Evolutionary conservation across 92 coral and sea anemone genomes (phyloP), one percentile per base, ranked within the genome.

Genomic region (Galaxea fascicularis): DNA sequence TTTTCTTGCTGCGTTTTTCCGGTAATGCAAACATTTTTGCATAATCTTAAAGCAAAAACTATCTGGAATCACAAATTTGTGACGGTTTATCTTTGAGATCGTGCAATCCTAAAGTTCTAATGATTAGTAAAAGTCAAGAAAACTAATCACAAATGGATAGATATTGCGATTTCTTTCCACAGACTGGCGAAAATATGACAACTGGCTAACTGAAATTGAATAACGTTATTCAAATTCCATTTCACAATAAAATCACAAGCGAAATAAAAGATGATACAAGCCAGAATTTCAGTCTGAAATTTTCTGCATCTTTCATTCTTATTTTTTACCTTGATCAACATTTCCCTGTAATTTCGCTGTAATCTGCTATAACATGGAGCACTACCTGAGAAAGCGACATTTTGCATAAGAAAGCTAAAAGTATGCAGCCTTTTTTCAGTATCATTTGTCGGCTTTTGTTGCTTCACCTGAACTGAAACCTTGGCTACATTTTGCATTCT

Each of bases 21-120:
- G 47, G 21, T 49, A 17, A 30, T 12, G 2, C 28, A 12, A 30
- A 41, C 26, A 31, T 8, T 28, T 35, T 67, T 35, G 20, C 12
- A 27, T 67, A 60, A 60, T 60, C 30, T 22, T 60, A 8, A 25
- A 60, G 3, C 41, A 35, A 2, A 6, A 60, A 22, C 11, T 6
- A 26, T 21, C 66, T n/a, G n/a, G 10, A 60, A 21, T 9, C 24
- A 18, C 21, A 60, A 60, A 60, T 60, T 35, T 35, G 41, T 6
- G 24, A 3, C 22, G 22, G 15, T 44, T n/a, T 39, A 69, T 41
- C 52, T 41, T 20, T 5, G 52, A 53, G 74, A 69, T n/a, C 76
- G 45, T 14, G 76, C 76, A 47, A 71, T 22, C 76, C 76, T 46
- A 47, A 49, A 46, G 22, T 66, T 66, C 22, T 46, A 66, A 16